Conservation (phyloP, 2,797 vertebrate species). For the Pipistrellus pipistrellus region DNA sequence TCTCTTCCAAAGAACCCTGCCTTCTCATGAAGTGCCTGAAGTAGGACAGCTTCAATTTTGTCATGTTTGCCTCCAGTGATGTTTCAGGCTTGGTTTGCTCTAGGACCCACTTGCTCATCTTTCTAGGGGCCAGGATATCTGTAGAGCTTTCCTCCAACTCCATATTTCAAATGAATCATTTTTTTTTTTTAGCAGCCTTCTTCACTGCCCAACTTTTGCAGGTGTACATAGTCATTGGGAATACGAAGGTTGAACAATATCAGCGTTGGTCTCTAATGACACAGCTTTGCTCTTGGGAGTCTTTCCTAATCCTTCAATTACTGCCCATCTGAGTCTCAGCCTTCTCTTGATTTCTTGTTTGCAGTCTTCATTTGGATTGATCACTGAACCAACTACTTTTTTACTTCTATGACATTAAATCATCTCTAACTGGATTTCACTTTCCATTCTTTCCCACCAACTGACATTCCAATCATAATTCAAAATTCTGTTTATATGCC, state of each 20-base stretch:
- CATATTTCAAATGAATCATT: not conserved
- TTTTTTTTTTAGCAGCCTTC: not conserved
- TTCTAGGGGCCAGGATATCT: not conserved
- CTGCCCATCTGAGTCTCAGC: not conserved
- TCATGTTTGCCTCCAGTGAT: not conserved
- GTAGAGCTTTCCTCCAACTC: not conserved
- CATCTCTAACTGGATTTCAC: not conserved
- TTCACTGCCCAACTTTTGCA: not conserved
- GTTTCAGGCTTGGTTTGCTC: not conserved
- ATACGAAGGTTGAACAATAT: not conserved
- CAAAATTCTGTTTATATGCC: constrained; percentile 33
- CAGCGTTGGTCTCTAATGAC: not conserved
- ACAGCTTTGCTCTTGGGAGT: not conserved
- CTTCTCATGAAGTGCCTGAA: not conserved
- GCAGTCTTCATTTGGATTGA: not conserved
- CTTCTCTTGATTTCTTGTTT: not conserved
- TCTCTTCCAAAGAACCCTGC: not conserved
- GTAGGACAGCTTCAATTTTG: not conserved
- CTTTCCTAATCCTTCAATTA: not conserved
- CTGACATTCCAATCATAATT: constrained; percentile 1
- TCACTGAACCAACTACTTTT: not conserved
- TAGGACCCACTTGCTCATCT: not conserved
- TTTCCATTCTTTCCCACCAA: not conserved
- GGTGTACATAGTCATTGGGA: not conserved
- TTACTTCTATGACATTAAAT: constrained; percentile 5